phyloP scores from a whole-genome alignment of 2,113 vertebrate genomes.

The Anoplopoma fimbria region DNA sequence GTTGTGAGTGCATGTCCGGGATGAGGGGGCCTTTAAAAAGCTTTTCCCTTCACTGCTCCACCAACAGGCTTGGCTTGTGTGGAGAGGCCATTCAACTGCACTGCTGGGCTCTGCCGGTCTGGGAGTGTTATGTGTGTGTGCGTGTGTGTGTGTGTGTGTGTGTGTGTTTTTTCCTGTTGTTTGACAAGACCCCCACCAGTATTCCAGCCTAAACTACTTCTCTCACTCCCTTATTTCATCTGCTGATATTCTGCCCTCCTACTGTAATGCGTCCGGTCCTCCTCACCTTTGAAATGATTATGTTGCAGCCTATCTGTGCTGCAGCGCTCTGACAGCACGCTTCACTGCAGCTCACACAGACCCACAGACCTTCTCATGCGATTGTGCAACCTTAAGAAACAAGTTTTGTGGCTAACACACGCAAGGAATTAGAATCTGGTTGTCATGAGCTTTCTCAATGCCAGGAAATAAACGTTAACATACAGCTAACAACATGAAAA shows the following conservation, averaged over 20 bases:
- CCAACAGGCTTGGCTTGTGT: constrained; percentile 63
- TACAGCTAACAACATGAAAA: not conserved
- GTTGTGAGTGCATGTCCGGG: constrained; percentile 74
- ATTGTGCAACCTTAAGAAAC: constrained; percentile 29
- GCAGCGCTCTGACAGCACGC: constrained; percentile 3
- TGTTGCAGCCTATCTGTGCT: constrained; percentile 16
- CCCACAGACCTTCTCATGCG: constrained; percentile 34
- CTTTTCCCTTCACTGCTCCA: constrained; percentile 76
- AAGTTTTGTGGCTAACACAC: constrained; percentile 37
- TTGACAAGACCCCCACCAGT: constrained; percentile 34
- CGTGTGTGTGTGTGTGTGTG: constrained; percentile 33
- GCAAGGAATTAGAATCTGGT: constrained; percentile 20
- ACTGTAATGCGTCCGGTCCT: not conserved
- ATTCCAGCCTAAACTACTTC: constrained; percentile 55
- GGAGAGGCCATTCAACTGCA: constrained; percentile 69
- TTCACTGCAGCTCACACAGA: constrained; percentile 16
- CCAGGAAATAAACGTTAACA: not conserved
- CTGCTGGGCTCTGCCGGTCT: constrained; percentile 62
- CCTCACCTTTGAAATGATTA: constrained; percentile 29
- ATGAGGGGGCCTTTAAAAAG: constrained; percentile 70
- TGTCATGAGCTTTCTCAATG: not conserved
- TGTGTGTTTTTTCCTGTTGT: constrained; percentile 37
- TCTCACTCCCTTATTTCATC: constrained; percentile 17
- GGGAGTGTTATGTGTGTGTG: constrained; percentile 37
- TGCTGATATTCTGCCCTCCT: not conserved